Conservation (phyloP, 2,113 vertebrate species). For the Cnemophilus loriae region DNA sequence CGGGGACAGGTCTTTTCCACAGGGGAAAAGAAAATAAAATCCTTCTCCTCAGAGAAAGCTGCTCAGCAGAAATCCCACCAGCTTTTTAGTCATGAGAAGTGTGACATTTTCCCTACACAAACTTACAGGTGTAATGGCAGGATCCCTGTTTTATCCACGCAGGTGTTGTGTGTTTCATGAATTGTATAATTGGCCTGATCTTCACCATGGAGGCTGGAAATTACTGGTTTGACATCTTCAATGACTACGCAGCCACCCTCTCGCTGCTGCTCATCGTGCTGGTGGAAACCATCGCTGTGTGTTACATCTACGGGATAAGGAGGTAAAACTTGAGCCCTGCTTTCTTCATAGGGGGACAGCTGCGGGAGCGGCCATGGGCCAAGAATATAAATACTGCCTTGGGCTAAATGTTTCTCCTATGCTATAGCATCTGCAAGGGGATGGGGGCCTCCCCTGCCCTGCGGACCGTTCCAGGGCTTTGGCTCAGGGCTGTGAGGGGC, state of each 20-base stretch:
- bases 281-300: slow-evolving; percentile 81
- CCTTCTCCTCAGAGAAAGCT: not conserved
- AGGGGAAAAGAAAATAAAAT: not conserved
- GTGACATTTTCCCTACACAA: fast-evolving
- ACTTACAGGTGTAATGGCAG: not conserved
- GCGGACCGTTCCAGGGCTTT: not conserved
- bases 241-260: slow-evolving; percentile 86
- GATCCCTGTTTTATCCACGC: not conserved
- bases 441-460: not conserved
- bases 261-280: slow-evolving; percentile 89
- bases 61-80: not conserved
- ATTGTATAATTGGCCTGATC: slow-evolving; percentile 78
- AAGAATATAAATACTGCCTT: not conserved
- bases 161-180: slow-evolving; percentile 85
- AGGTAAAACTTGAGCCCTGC: slow-evolving; percentile 68
- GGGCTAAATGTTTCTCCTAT: not conserved
- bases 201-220: slow-evolving; percentile 88
- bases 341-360: not conserved
- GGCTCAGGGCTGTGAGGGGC: not conserved
- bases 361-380: fast-evolving
- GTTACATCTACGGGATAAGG: slow-evolving; percentile 86
- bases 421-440: not conserved
- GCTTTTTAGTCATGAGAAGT: not conserved
- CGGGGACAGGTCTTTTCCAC: not conserved
- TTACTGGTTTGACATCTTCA: slow-evolving; percentile 96